Evolutionary conservation across 2,888 invertebrate genomes (phyloP), one percentile per base, ranked within the genome.

Genomic region (Petrolisthes cinctipes): DNA sequence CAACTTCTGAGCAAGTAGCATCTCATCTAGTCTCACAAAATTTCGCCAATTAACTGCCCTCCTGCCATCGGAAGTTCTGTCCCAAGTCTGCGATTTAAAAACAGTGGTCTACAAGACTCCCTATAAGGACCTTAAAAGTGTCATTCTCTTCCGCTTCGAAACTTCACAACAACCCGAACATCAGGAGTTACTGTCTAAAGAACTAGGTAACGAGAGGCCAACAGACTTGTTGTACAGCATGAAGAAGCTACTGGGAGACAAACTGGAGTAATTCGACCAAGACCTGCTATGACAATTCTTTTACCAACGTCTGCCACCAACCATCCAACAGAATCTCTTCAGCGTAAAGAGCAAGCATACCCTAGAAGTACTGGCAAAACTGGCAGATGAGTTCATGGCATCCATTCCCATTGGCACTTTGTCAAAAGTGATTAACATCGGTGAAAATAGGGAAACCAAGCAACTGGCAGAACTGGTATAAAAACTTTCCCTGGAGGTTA

Each of bases 301-400:
- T 17, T 81, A 57, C 0, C n/a, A 81, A 37, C 81, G 61, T 1
- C 61, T 81, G 5, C 81, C 23, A 6, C 5, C 57, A 4, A 17
- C 17, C 20, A 81, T 61, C n/a, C 81, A 81, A 56, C 54, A 14
- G 20, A 57, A 53, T 37, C 61, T 81, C 23, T 81, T 81, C 23
- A 61, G 23, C 17, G 81, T 81, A 0, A 81, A 81, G 51, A 20
- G 37, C 57, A 81, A 56, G 9, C 57, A 57, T 5, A 61, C 61
- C 57, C 4, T 81, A 5, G 81, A 81, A 7, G 57, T 56, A 20
- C 81, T 61, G 54, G 1, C 81, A n/a, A 81, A 81, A 56, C n/a
- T 81, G 54, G 81, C 61, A 5, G 57, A 57, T 20, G 61, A 81
- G 37, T 81, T 81, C 23, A 81, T 81, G 61, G 5, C 37, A 37